These are phyloP conservation scores for Poecile montanus DNA, from an alignment of 2,797 vertebrate genomes.

Conservation along the genomic window DNA sequence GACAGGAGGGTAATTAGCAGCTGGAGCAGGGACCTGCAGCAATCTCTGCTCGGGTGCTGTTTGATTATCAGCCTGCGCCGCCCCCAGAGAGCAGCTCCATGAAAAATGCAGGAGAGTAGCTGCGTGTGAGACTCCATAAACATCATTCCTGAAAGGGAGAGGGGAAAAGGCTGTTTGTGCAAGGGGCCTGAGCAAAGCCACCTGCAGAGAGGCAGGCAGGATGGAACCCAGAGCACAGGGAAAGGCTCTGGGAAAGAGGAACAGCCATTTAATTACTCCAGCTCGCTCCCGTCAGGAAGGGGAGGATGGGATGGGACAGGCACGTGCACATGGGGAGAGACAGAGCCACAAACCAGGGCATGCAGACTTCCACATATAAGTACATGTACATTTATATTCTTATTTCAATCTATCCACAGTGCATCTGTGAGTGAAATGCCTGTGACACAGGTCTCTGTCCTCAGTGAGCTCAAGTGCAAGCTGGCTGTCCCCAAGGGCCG, in stretches of 20 bases:
- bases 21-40: neutral
- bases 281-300: neutral
- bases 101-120: conserved; percentile 43
- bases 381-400: rapidly evolving
- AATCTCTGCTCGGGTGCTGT: neutral
- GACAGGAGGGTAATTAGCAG: neutral
- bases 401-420: rapidly evolving
- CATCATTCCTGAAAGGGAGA: neutral
- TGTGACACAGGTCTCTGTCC: neutral
- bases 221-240: too few species aligned
- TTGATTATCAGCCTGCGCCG: neutral
- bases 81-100: neutral
- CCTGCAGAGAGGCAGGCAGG: neutral
- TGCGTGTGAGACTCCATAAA: neutral
- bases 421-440: neutral
- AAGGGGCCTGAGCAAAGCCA: neutral
- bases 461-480: neutral
- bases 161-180: neutral
- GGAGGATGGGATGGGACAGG: neutral
- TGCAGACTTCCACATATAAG: rapidly evolving
- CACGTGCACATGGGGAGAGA: rapidly evolving
- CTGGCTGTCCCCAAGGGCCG: neutral
- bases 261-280: too few species aligned
- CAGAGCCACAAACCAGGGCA: neutral
- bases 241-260: too few species aligned